phyloP scores from a whole-genome alignment of 1,140 invertebrate genomes.

The Drosophila triauraria region DNA sequence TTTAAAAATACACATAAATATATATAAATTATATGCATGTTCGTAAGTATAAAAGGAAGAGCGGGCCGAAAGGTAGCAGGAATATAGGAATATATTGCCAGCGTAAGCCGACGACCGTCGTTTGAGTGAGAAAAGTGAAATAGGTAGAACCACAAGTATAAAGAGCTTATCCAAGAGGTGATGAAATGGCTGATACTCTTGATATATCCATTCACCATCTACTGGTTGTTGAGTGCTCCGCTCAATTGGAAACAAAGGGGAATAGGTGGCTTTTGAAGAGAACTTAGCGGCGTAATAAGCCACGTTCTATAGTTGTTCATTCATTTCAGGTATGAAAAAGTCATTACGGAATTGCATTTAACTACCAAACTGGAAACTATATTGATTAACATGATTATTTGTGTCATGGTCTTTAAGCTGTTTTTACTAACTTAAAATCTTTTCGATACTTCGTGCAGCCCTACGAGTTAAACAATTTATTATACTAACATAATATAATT shows the following conservation, averaged over 20 bases:
- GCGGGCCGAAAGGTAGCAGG: slow-evolving; percentile 3
- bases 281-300: slow-evolving; percentile 25
- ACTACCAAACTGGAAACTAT: neutral
- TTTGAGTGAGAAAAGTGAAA: slow-evolving; percentile 37
- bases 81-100: slow-evolving; percentile 43
- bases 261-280: slow-evolving; percentile 28
- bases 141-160: slow-evolving; percentile 23
- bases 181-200: slow-evolving; percentile 55
- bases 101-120: slow-evolving; percentile 48
- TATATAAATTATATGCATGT: slow-evolving; percentile 47
- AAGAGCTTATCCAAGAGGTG: slow-evolving; percentile 39
- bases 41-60: slow-evolving; percentile 12
- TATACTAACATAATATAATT: too few relatives aligned
- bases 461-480: too few relatives aligned
- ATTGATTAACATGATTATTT: neutral
- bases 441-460: too few relatives aligned
- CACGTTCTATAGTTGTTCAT: neutral
- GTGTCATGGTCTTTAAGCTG: too few relatives aligned
- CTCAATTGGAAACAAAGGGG: slow-evolving; percentile 18
- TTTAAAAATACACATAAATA: slow-evolving; percentile 76
- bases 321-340: neutral
- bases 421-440: too few relatives aligned
- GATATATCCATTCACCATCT: slow-evolving; percentile 16
- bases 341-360: neutral
- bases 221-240: neutral